phyloP scores from a whole-genome alignment of 2,797 vertebrate species.

The Mycteria americana region DNA sequence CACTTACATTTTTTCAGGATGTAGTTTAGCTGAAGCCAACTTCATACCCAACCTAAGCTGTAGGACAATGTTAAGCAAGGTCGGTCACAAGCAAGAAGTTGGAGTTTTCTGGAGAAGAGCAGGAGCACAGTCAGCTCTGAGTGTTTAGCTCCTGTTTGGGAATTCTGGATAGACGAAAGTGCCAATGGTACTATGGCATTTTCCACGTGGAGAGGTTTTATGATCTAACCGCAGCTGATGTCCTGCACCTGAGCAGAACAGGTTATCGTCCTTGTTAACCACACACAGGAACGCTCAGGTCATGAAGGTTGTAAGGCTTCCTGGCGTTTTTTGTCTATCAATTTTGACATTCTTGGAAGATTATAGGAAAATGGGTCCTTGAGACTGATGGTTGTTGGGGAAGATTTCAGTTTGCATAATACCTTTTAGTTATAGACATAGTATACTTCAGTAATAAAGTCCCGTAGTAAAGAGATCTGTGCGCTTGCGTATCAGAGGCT shows the following conservation, averaged over 20 bases:
- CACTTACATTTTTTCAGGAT: neutral
- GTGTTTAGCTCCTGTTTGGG: neutral
- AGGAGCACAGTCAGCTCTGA: neutral
- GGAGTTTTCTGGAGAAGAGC: neutral
- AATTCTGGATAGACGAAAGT: neutral
- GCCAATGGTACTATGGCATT: rapidly evolving
- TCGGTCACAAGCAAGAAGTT: neutral
- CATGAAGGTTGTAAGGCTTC: neutral
- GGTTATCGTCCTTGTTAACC: neutral
- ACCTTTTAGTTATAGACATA: neutral
- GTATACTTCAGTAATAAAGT: neutral
- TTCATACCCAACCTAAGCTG: neutral
- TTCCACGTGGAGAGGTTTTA: neutral
- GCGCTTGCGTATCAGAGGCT: rapidly evolving
- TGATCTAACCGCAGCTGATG: neutral
- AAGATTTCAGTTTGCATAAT: neutral
- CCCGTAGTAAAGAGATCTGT: neutral
- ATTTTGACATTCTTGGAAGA: neutral
- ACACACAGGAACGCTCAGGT: neutral
- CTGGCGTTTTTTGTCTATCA: neutral
- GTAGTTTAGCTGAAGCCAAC: neutral
- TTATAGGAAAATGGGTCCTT: neutral
- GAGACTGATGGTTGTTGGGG: neutral
- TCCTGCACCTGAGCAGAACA: neutral
- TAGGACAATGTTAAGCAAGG: no score